These are phyloP conservation scores for Aythya baeri DNA, from an alignment of 2,113 vertebrate genomes.

Conservation along the genomic window DNA sequence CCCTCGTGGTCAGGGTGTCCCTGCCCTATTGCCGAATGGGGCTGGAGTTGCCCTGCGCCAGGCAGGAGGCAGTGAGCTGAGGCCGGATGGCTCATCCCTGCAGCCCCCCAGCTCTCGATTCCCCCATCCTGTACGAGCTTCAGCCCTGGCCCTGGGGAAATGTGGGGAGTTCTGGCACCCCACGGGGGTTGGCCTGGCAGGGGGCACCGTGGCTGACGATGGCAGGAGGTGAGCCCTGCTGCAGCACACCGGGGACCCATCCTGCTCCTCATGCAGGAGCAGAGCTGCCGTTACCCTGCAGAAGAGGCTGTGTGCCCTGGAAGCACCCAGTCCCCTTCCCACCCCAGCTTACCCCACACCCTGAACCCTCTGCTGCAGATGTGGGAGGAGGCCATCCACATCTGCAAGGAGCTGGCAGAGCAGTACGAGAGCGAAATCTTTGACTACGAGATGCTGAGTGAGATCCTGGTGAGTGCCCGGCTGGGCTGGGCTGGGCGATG, in stretches of 20 bases:
- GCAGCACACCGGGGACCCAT: not conserved
- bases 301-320: not conserved
- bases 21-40: not conserved
- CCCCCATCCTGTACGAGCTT: not conserved
- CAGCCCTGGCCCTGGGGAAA: not conserved
- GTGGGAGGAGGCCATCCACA: constrained; percentile 73
- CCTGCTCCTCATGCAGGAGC: not conserved
- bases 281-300: not conserved
- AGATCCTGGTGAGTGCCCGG: constrained; percentile 49
- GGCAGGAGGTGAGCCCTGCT: not conserved
- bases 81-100: not conserved
- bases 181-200: not conserved
- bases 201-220: not conserved
- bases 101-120: not conserved
- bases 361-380: not conserved
- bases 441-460: constrained; percentile 63
- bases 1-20: not conserved
- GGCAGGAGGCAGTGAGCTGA: not conserved
- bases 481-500: not conserved
- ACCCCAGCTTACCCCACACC: not conserved
- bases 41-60: not conserved
- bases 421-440: constrained; percentile 70
- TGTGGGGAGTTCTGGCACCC: not conserved
- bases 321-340: not conserved
- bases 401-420: constrained; percentile 71